A percentile compares a stretch with the other conserved stretches of the same genome.
phyloP scores from a whole-genome alignment of 1,140 invertebrate species.

The Halesus radiatus region DNA sequence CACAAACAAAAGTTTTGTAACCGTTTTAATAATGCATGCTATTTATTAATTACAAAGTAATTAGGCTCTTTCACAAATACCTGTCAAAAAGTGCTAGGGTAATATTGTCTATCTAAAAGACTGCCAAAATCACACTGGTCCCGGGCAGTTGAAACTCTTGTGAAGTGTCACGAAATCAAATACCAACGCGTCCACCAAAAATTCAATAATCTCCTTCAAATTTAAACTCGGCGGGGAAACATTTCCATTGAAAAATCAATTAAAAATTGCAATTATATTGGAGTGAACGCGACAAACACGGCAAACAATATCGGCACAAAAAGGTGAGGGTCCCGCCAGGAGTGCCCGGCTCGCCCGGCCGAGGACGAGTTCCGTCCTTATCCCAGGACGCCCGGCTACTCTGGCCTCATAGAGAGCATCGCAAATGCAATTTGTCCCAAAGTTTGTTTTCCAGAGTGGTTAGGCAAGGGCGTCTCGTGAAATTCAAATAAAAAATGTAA shows the following conservation, averaged over 20 bases:
- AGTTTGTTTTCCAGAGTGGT: constrained; percentile 43
- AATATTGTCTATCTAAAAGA: too few relatives aligned
- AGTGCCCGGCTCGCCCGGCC: not conserved
- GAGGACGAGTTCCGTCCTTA: not conserved
- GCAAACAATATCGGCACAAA: constrained; percentile 1
- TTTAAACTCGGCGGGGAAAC: not conserved
- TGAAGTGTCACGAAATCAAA: too few relatives aligned
- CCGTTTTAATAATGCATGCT: too few relatives aligned
- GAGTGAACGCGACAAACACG: not conserved
- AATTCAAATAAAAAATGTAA: too few relatives aligned
- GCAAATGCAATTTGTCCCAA: constrained; percentile 45
- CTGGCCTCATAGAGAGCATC: constrained; percentile 21
- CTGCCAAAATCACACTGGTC: too few relatives aligned
- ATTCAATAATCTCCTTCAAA: not conserved
- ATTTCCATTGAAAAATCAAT: constrained; percentile 9
- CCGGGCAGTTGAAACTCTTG: too few relatives aligned
- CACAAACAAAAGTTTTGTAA: too few relatives aligned
- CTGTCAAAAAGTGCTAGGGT: too few relatives aligned
- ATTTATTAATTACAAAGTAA: too few relatives aligned
- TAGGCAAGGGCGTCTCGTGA: constrained; percentile 21
- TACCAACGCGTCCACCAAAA: too few relatives aligned
- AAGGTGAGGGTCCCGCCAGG: not conserved
- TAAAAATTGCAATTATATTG: constrained; percentile 29
- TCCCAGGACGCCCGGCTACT: not conserved
- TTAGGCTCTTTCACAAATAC: too few relatives aligned